Base-by-base conservation (phyloP, 2,888 invertebrate species). In the Standfussiana lucernea region DNA sequence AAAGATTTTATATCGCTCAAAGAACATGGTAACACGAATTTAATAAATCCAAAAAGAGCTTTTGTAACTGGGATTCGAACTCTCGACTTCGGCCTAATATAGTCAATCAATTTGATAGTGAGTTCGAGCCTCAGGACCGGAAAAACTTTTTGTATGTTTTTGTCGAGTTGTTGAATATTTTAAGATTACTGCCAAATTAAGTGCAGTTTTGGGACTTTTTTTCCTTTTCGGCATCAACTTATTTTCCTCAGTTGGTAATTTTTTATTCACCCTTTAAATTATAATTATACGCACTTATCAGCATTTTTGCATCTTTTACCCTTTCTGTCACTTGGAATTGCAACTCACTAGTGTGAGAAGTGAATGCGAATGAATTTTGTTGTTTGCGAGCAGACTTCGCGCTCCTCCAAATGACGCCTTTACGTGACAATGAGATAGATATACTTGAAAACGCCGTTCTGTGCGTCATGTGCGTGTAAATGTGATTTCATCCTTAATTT, bases 41-140 rank as follows among this genome's bases (percentile, higher is more conserved):
- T 8, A 21, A 28, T 0, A 64, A 47, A 13, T 56, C 0, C 80
- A 84, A 84, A 84, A 87, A 84, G 81, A 71, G 35, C 47, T 61
- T 24, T 35, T 37, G 1, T 3, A 61, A 4, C 10, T 37, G 1
- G n/a, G 84, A 65, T 83, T 78, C 35, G 84, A 84, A 83, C 69
- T 37, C 53, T 18, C 28, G 59, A 40, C 62, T 72, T 64, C 2
- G 24, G 45, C 18, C 0, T 11, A 24, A n/a, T 2, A 8, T 21
- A 3, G n/a, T 11, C 40, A 28, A 50, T 50, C 32, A 53, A 32
- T 7, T 61, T 56, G 37, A 45, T 40, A 11, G 59, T 28, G 61
- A 73, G 85, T 86, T 86, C 85, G 11, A 86, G 50, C 56, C 86
- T 62, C 47, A 56, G 21, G 0, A 53, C 0, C 10, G 11, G 66